Evolutionary conservation across 2,797 vertebrate species (phyloP).

Genomic region (Rhadinocentrus ornatus): DNA sequence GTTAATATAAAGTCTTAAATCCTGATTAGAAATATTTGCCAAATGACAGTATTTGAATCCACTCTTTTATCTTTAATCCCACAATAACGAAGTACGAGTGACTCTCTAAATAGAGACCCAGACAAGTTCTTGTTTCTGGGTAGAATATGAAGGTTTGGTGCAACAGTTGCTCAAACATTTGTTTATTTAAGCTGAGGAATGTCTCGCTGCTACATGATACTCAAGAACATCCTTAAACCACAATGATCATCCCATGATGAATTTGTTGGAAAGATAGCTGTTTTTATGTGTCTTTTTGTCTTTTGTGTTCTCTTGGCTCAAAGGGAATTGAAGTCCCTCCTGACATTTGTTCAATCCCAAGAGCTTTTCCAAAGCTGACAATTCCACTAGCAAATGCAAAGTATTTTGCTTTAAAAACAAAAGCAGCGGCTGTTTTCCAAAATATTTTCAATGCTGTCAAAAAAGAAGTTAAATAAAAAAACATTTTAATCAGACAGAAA

Average conservation of each 20-base stretch:
- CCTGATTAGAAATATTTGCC: conserved; percentile 75
- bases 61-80: conserved; percentile 76
- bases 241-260: not conserved
- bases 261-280: conserved; percentile 19
- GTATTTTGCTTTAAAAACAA: not conserved
- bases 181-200: conserved; percentile 7
- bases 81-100: conserved; percentile 29
- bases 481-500: conserved; percentile 17
- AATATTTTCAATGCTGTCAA: conserved; percentile 16
- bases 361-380: conserved; percentile 52
- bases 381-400: conserved; percentile 33
- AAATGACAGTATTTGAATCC: conserved; percentile 65
- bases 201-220: not conserved
- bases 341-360: conserved; percentile 50
- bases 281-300: conserved; percentile 32
- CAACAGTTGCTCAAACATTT: conserved; percentile 12
- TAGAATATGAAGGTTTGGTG: conserved; percentile 3
- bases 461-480: conserved; percentile 32
- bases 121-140: conserved; percentile 4
- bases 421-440: conserved; percentile 10
- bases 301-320: conserved; percentile 29
- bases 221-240: not conserved
- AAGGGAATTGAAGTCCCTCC: conserved; percentile 45
- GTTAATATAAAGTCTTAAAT: conserved; percentile 70
- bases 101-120: no score